These are phyloP conservation scores for Linnaemya tessellans DNA, from an alignment of 2,888 invertebrate species.

Conservation along the genomic window DNA sequence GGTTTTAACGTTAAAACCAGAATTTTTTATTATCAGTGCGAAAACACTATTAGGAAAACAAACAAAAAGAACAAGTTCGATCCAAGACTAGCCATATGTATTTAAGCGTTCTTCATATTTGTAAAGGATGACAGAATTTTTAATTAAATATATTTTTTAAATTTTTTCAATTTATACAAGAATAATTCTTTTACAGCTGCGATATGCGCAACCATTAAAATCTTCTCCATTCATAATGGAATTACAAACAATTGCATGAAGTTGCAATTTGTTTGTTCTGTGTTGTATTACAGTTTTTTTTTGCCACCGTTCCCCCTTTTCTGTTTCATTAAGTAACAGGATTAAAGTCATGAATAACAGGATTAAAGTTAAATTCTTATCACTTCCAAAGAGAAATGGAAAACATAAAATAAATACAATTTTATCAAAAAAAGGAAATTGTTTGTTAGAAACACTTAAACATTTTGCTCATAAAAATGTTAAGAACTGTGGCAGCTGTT, in stretches of 20 bases:
- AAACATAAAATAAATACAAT: conserved; percentile 1
- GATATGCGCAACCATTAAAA: neutral
- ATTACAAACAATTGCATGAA: conserved; percentile 50
- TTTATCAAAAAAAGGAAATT: conserved; percentile 4
- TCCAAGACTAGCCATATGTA: too few species aligned
- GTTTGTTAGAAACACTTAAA: neutral
- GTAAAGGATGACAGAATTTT: too few species aligned
- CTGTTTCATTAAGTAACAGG: conserved; percentile 46
- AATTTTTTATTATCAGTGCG: too few species aligned
- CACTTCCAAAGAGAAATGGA: conserved; percentile 32
- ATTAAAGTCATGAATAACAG: conserved; percentile 66
- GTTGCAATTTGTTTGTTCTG: conserved; percentile 57
- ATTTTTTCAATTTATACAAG: too few species aligned
- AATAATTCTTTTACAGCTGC: neutral
- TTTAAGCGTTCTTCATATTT: too few species aligned
- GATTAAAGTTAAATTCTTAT: conserved; percentile 56
- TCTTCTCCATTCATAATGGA: neutral
- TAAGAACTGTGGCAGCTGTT: conserved; percentile 56
- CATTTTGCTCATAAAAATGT: neutral
- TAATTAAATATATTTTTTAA: too few species aligned
- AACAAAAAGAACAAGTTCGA: too few species aligned
- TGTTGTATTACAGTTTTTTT: conserved; percentile 3
- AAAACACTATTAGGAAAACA: too few species aligned
- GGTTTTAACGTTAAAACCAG: too few species aligned
- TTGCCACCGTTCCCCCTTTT: conserved; percentile 17